Evolutionary conservation across 2,888 invertebrate species (phyloP).

Genomic region (Labia minor): DNA sequence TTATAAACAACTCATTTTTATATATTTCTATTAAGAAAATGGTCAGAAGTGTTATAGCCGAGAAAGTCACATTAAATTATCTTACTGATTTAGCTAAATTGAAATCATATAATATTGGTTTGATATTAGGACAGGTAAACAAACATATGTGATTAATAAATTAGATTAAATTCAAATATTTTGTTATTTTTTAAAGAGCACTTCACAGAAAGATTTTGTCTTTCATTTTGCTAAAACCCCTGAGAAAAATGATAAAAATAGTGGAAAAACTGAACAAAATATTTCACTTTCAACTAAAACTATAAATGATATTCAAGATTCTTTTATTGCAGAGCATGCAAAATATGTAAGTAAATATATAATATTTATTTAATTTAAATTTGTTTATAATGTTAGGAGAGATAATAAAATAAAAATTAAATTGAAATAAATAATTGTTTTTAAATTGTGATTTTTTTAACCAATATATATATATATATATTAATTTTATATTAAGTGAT

Average conservation of each 20-base stretch:
- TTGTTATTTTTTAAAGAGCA: conserved; percentile 38
- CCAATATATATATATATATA: too few relatives aligned
- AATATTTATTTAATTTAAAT: background rate
- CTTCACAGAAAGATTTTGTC: conserved; percentile 58
- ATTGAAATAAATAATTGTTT: too few relatives aligned
- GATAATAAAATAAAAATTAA: background rate
- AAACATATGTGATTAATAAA: conserved; percentile 16
- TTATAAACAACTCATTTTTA: too few relatives aligned
- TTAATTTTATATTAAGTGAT: too few relatives aligned
- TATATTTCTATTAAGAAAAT: too few relatives aligned
- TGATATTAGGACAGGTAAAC: conserved; percentile 73
- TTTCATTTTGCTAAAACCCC: conserved; percentile 71
- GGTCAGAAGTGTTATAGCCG: conserved; percentile 59
- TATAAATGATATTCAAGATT: conserved; percentile 50
- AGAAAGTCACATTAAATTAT: conserved; percentile 56
- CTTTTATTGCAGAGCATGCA: conserved; percentile 69
- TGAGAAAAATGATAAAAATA: conserved; percentile 33
- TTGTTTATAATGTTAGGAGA: conserved; percentile 16
- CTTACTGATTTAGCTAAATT: conserved; percentile 51
- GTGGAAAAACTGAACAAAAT: conserved; percentile 33
- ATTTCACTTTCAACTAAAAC: conserved; percentile 38
- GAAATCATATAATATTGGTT: conserved; percentile 55
- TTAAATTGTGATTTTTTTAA: too few relatives aligned
- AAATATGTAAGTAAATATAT: conserved; percentile 46
- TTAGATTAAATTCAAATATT: background rate